Evolutionary conservation across 2,888 invertebrate species (phyloP).

Genomic region (Tenthredo mesomela): DNA sequence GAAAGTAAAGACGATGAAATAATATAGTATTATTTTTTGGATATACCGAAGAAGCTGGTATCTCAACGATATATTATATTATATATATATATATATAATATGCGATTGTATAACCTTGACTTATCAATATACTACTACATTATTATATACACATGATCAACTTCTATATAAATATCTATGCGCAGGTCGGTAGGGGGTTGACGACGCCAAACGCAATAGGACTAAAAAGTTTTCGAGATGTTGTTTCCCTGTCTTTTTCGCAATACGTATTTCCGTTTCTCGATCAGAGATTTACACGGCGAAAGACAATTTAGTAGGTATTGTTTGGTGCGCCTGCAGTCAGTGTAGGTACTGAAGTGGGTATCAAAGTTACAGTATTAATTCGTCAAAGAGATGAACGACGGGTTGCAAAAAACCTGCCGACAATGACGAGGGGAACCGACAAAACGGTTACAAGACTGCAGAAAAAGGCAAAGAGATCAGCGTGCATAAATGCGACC

Average conservation of each 20-base stretch:
- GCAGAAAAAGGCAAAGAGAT: neutral
- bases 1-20: too few relatives aligned
- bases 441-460: slow-evolving; percentile 25
- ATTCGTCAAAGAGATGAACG: slow-evolving; percentile 38
- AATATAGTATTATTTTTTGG: too few relatives aligned
- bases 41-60: too few relatives aligned
- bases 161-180: neutral
- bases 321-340: neutral
- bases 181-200: neutral
- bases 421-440: slow-evolving; percentile 22
- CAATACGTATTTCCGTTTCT: neutral
- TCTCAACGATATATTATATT: too few relatives aligned
- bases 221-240: neutral
- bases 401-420: neutral
- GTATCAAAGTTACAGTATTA: neutral
- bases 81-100: too few relatives aligned
- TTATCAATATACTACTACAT: too few relatives aligned
- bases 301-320: slow-evolving; percentile 40
- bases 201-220: neutral
- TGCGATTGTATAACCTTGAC: too few relatives aligned
- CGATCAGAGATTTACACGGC: neutral
- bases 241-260: neutral
- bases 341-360: neutral
- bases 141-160: too few relatives aligned
- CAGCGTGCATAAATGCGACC: slow-evolving; percentile 1